Conservation (phyloP, 2,888 invertebrate genomes). For the Orthosia incerta region DNA sequence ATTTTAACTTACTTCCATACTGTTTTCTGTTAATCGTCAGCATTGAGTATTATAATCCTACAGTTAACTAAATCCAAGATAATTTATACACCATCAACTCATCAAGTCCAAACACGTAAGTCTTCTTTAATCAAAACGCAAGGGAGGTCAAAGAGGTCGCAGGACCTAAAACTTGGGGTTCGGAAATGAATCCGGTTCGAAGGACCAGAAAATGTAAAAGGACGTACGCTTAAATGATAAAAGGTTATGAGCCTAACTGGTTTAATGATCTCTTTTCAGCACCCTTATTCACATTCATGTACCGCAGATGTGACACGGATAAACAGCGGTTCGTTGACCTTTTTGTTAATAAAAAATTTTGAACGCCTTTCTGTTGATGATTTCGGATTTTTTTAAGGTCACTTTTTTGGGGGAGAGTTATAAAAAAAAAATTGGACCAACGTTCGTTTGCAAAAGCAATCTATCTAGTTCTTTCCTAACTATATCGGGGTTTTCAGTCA, state of each 20-base stretch:
- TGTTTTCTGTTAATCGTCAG: background rate
- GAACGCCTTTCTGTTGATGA: background rate
- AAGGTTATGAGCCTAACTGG: conserved; percentile 23
- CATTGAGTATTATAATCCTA: background rate
- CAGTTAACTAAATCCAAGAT: background rate
- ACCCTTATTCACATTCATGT: conserved; percentile 6
- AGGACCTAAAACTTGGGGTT: conserved; percentile 12
- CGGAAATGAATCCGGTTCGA: conserved; percentile 32
- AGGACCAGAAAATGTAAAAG: conserved; percentile 27
- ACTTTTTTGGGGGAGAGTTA: background rate
- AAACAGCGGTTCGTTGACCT: background rate
- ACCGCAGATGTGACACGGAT: background rate
- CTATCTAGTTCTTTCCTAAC: no score
- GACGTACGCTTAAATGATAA: conserved; percentile 31
- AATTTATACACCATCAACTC: conserved; percentile 4
- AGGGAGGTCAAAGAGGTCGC: conserved; percentile 11
- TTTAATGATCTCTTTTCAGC: conserved; percentile 25
- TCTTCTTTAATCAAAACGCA: background rate
- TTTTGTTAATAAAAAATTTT: background rate
- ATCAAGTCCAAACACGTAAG: background rate
- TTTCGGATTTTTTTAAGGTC: background rate
- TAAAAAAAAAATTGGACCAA: background rate
- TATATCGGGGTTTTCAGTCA: no score
- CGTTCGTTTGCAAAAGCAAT: background rate
- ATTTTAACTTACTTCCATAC: background rate